Percentiles rank a stretch among this genome's conserved stretches.
These are phyloP conservation scores for Apogon hyalosoma DNA, from an alignment of 2,797 vertebrate species.

Conservation along the genomic window DNA sequence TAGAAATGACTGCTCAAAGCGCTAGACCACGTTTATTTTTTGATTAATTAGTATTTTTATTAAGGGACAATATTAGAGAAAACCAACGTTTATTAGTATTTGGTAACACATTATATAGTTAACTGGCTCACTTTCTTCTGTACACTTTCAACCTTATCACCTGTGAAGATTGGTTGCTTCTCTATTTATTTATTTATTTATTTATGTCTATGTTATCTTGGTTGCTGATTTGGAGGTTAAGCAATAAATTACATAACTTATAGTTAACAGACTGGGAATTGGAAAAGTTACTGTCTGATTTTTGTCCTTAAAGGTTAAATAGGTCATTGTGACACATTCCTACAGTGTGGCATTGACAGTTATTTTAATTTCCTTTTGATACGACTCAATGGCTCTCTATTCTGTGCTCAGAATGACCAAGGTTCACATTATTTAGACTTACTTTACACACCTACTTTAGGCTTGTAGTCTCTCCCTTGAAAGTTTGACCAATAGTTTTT, in stretches of 20 bases:
- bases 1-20: conserved; percentile 13
- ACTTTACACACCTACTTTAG: not conserved
- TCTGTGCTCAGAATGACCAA: not conserved
- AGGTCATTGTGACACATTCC: not conserved
- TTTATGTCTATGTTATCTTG: not conserved
- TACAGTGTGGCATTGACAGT: conserved; percentile 4
- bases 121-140: no score
- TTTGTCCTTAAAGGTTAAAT: not conserved
- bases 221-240: not conserved
- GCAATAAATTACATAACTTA: not conserved
- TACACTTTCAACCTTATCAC: no score
- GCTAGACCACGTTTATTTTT: not conserved
- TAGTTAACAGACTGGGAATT: not conserved
- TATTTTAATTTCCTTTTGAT: not conserved
- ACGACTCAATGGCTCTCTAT: not conserved
- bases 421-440: not conserved
- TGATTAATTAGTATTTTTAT: not conserved
- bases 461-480: not conserved
- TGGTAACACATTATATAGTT: no score
- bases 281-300: not conserved
- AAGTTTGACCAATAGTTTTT: conserved; percentile 13
- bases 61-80: no score
- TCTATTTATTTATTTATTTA: not conserved
- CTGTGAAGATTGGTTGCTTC: not conserved
- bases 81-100: no score